Percentiles rank a stretch among this genome's conserved stretches.
Conservation (phyloP, 2,113 vertebrate genomes). For the Pao palembangensis region DNA sequence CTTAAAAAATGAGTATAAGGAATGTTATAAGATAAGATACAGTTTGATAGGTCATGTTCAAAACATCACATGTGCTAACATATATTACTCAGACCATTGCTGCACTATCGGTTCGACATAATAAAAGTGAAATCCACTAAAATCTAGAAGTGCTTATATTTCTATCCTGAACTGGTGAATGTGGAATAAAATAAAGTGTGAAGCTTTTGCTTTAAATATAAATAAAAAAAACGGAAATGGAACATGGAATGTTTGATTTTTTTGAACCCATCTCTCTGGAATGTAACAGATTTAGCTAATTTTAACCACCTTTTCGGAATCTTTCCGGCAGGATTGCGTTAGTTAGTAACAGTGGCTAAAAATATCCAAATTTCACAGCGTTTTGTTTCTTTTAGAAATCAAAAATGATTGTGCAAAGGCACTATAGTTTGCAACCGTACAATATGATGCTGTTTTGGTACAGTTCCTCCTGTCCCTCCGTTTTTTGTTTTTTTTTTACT, state of each 20-base stretch:
- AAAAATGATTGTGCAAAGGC: conserved; percentile 82
- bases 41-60: conserved; percentile 71
- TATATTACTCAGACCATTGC: conserved; percentile 87
- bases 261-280: conserved; percentile 50
- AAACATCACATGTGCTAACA: conserved; percentile 83
- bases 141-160: conserved; percentile 84
- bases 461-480: conserved; percentile 62
- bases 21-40: conserved; percentile 85
- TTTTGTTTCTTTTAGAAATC: conserved; percentile 70
- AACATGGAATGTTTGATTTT: conserved; percentile 51
- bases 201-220: conserved; percentile 79
- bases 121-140: conserved; percentile 76
- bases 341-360: conserved; percentile 37
- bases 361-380: conserved; percentile 87
- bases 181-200: conserved; percentile 75
- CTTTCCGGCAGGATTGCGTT: conserved; percentile 48
- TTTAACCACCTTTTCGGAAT: conserved; percentile 21
- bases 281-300: conserved; percentile 27
- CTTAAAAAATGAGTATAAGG: conserved; percentile 70
- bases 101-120: conserved; percentile 80
- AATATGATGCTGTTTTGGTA: conserved; percentile 76
- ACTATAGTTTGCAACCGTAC: conserved; percentile 78
- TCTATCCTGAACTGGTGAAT: conserved; percentile 76
- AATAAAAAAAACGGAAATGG: conserved; percentile 66
- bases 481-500: conserved; percentile 18